A percentile compares a stretch with the other conserved stretches of the same genome.
phyloP scores from a whole-genome alignment of 2,888 invertebrate species.

The Argyresthia goedartella region DNA sequence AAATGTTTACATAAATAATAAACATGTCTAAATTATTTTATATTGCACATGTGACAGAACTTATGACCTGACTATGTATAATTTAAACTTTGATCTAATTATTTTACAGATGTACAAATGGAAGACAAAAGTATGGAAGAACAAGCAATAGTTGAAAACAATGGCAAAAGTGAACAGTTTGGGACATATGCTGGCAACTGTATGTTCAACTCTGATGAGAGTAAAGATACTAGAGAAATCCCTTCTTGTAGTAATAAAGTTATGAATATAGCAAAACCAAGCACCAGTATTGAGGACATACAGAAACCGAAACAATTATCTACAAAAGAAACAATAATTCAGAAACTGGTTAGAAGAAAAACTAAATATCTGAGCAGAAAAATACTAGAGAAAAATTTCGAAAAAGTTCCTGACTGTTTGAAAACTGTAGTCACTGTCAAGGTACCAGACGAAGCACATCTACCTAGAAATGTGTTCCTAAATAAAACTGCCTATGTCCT shows the following conservation, averaged over 20 bases:
- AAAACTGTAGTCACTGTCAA: slow-evolving; percentile 29
- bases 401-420: slow-evolving; percentile 33
- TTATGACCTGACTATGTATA: too few species aligned
- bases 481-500: slow-evolving; percentile 34
- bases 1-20: too few species aligned
- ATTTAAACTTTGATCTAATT: too few species aligned
- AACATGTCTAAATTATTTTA: too few species aligned
- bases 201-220: too few species aligned
- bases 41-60: too few species aligned
- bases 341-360: neutral
- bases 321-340: neutral
- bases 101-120: too few species aligned
- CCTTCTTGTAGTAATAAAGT: slow-evolving; percentile 3
- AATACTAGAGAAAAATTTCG: slow-evolving; percentile 24
- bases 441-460: slow-evolving; percentile 30
- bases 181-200: too few species aligned
- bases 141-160: too few species aligned
- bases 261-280: neutral
- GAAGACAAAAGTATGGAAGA: too few species aligned
- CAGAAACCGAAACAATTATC: neutral
- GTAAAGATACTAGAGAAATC: neutral
- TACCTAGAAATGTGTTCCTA: slow-evolving; percentile 42
- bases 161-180: too few species aligned
- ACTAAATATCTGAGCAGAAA: slow-evolving; percentile 10
- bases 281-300: neutral